These are phyloP conservation scores for Cantharis lateralis DNA, from an alignment of 2,888 invertebrate genomes.

Conservation along the genomic window DNA sequence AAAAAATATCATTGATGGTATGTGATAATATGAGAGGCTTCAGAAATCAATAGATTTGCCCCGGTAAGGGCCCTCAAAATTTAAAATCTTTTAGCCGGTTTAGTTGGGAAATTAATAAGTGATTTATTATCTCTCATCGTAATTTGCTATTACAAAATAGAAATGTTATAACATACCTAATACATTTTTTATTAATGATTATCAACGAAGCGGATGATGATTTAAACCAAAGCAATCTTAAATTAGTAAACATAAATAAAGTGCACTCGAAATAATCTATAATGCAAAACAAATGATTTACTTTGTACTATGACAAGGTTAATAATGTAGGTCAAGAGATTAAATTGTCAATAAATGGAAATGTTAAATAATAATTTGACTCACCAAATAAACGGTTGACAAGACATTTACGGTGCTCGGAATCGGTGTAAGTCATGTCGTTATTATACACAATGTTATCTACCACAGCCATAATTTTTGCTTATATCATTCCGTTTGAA, in stretches of 20 bases:
- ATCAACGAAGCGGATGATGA: not conserved
- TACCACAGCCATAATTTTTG: slow-evolving; percentile 8
- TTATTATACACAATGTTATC: slow-evolving; percentile 28
- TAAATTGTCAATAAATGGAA: not conserved
- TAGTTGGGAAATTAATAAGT: not conserved
- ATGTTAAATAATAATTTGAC: slow-evolving; percentile 14
- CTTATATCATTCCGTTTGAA: not conserved
- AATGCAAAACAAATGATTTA: not conserved
- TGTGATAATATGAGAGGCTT: not conserved
- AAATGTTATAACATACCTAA: no score
- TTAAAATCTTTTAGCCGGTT: not conserved
- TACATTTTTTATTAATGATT: not conserved
- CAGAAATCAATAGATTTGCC: not conserved
- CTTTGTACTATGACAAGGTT: not conserved
- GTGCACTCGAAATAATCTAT: not conserved
- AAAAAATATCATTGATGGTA: not conserved
- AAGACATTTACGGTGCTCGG: slow-evolving; percentile 51
- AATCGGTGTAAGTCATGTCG: slow-evolving; percentile 52
- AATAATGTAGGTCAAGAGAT: not conserved
- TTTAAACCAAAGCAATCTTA: not conserved
- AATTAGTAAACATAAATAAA: not conserved
- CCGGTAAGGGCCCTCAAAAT: not conserved
- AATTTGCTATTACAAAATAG: not conserved
- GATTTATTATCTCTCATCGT: not conserved
- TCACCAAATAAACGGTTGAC: slow-evolving; percentile 50